These are phyloP conservation scores for Periparus ater DNA, from an alignment of 2,797 vertebrate genomes.

Conservation along the genomic window DNA sequence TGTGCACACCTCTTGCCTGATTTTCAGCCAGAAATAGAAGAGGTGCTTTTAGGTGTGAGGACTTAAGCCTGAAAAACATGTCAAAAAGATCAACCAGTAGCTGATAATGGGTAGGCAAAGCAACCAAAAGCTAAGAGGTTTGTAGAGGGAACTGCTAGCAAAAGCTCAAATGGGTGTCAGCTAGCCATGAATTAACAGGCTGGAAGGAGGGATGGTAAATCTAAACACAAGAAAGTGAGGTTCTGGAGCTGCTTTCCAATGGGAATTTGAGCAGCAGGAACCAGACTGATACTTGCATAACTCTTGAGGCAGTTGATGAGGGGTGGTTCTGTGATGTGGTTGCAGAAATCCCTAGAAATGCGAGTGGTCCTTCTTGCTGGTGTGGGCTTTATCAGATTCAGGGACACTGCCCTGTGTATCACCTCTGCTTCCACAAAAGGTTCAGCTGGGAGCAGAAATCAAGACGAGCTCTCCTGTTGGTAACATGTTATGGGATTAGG, in stretches of 20 bases:
- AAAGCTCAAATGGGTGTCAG: neutral
- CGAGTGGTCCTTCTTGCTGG: neutral
- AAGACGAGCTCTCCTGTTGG: neutral
- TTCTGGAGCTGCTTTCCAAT: neutral
- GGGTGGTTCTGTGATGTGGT: neutral
- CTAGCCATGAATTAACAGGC: neutral
- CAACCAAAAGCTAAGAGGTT: neutral
- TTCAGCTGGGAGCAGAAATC: neutral
- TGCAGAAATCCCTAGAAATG: neutral
- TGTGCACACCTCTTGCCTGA: neutral
- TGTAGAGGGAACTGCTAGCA: neutral
- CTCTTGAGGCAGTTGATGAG: neutral
- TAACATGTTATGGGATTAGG: accelerated
- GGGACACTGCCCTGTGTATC: neutral
- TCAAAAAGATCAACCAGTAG: neutral
- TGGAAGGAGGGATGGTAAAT: neutral
- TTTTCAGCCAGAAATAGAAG: neutral
- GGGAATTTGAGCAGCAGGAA: neutral
- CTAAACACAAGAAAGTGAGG: neutral
- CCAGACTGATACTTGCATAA: neutral
- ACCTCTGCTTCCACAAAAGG: neutral
- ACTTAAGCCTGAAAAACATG: neutral
- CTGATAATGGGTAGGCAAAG: neutral
- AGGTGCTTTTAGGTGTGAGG: neutral
- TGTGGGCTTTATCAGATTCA: neutral